Evolutionary conservation across 2,113 vertebrate species (phyloP).

Genomic region (Phyllostomus hastatus): DNA sequence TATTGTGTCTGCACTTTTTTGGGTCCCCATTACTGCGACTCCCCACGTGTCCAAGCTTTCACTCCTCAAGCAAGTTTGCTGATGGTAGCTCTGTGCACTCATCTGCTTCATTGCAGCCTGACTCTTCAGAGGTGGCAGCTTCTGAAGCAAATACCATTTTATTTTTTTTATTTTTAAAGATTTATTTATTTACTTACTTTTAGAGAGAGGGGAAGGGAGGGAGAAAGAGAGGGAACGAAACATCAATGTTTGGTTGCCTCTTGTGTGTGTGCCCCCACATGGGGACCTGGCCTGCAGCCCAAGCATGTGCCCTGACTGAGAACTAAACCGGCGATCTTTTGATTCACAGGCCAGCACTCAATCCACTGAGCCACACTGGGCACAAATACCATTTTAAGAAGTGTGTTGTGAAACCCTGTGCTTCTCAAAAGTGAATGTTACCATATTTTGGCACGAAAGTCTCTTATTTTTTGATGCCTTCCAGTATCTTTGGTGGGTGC

Average conservation of each 20-base stretch:
- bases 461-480: background rate
- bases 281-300: too few relatives aligned
- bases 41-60: background rate
- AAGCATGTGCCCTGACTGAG: too few relatives aligned
- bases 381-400: background rate
- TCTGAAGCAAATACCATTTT: background rate
- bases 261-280: too few relatives aligned
- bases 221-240: too few relatives aligned
- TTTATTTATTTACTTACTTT: too few relatives aligned
- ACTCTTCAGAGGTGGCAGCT: background rate
- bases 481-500: background rate
- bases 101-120: background rate
- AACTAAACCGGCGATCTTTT: too few relatives aligned
- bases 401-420: background rate
- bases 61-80: background rate
- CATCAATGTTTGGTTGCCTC: too few relatives aligned
- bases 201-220: too few relatives aligned
- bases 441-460: background rate
- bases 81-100: fast-evolving
- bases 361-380: too few relatives aligned
- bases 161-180: background rate
- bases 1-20: too few relatives aligned
- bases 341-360: too few relatives aligned
- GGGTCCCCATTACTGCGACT: background rate
- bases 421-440: background rate